Evolutionary conservation across 2,113 vertebrate species (phyloP), one percentile per base, ranked within the genome.

Genomic region (Pteropus alecto): DNA sequence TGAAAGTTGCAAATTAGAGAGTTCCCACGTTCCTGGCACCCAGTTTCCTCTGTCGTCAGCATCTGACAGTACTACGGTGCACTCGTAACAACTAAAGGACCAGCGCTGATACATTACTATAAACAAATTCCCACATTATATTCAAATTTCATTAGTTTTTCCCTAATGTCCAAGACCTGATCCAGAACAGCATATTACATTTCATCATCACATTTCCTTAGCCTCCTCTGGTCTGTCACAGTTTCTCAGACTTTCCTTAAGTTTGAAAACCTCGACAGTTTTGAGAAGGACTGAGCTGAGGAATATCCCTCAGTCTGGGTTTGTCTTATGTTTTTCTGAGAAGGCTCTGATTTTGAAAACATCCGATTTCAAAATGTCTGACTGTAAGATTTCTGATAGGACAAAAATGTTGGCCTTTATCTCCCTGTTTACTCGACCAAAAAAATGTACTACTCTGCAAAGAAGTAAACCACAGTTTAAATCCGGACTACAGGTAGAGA

Each of bases 301-400:
- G 28, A 43, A 85, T 24, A 24, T 35, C 41, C 48, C 28, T 74
- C 33, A 58, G 19, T 13, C 5, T 65, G 48, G 7, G n/a, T 73
- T 43, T 67, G 28, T 43, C 33, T 96, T 60, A 35, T 3, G 58
- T 15, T 87, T 90, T 68, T 63, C 60, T 33, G 56, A 21, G n/a
- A 87, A 63, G 18, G 19, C 54, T 90, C n/a, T 61, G 13, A 70
- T 60, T 84, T 73, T 73, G 46, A 58, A 87, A 65, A 85, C 51
- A 84, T 54, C 76, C 60, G 10, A 96, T 79, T 95, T 92, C 58
- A 54, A 85, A 73, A 95, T 19, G 28, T 48, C 92, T 54, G 92
- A 38, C 73, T 38, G 35, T 61, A 67, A 28, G 63, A 70, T 46
- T 60, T 63, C 51, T 74, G 41, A 83, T 6, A 56, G 68, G 15